Conservation (phyloP, 2,888 invertebrate species). For the Tubiluchus corallicola region DNA sequence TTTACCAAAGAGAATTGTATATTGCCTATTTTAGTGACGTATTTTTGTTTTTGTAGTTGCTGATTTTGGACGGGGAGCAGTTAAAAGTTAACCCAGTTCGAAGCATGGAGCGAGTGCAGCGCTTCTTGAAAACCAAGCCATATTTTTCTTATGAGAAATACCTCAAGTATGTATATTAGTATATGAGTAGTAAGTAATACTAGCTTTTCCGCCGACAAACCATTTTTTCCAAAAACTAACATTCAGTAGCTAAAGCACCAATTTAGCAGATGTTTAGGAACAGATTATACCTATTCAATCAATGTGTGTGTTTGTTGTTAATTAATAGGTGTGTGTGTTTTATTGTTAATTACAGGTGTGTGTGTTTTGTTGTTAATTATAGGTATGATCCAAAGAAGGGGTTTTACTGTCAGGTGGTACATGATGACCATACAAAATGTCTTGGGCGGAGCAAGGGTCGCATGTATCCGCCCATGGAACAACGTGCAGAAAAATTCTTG, state of each 20-base stretch:
- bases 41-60: slow-evolving; percentile 39
- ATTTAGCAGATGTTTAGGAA: no score
- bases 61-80: slow-evolving; percentile 82
- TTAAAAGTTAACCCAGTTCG: slow-evolving; percentile 73
- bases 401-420: slow-evolving; percentile 79
- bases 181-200: not conserved
- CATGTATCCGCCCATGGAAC: slow-evolving; percentile 80
- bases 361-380: slow-evolving; percentile 25
- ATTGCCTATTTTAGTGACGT: no score
- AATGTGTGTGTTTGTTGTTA: no score
- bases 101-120: slow-evolving; percentile 73
- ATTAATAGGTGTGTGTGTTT: no score
- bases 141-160: slow-evolving; percentile 73
- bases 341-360: not conserved
- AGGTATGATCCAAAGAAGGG: slow-evolving; percentile 88
- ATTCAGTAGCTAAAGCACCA: no score
- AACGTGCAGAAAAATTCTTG: slow-evolving; percentile 42
- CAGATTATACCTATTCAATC: no score
- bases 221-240: not conserved
- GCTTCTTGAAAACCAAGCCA: slow-evolving; percentile 74
- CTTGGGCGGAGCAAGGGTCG: slow-evolving; percentile 90
- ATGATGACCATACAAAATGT: slow-evolving; percentile 69
- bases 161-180: slow-evolving; percentile 41
- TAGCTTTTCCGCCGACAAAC: not conserved
- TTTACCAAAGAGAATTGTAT: no score